These are phyloP conservation scores for Drosophila melanocephala DNA, from an alignment of 2,888 invertebrate genomes.

Conservation along the genomic window DNA sequence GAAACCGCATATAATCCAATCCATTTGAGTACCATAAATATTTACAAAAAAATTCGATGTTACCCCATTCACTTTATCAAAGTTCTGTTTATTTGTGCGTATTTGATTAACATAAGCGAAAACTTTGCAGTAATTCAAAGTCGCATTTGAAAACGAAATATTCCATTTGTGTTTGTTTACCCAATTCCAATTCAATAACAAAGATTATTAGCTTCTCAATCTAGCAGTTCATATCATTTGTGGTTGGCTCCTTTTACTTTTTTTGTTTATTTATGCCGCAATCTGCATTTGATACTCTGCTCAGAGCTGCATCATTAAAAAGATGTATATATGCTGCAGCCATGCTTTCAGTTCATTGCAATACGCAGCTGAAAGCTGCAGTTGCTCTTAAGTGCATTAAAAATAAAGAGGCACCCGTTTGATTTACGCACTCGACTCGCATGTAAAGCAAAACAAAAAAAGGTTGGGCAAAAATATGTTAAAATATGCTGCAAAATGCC, in stretches of 20 bases:
- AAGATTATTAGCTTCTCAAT: slow-evolving; percentile 5
- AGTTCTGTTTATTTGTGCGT: slow-evolving; percentile 28
- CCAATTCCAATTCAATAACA: slow-evolving; percentile 36
- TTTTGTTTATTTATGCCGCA: slow-evolving; percentile 26
- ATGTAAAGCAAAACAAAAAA: slow-evolving; percentile 4
- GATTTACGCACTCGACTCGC: slow-evolving; percentile 33
- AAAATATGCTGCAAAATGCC: slow-evolving; percentile 8
- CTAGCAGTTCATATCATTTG: slow-evolving; percentile 16
- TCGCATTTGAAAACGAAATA: slow-evolving; percentile 15
- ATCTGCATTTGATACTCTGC: neutral
- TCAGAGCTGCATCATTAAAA: neutral
- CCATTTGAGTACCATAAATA: slow-evolving; percentile 10
- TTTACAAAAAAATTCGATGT: slow-evolving; percentile 11
- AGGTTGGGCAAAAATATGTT: neutral
- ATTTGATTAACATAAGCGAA: slow-evolving; percentile 35
- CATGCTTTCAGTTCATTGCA: slow-evolving; percentile 23
- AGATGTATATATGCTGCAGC: neutral
- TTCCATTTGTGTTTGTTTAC: slow-evolving; percentile 37
- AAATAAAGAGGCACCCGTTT: slow-evolving; percentile 39
- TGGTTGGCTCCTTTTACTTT: slow-evolving; percentile 23
- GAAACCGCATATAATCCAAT: neutral
- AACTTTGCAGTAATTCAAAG: slow-evolving; percentile 15
- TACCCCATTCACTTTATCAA: slow-evolving; percentile 22
- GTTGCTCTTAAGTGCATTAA: slow-evolving; percentile 47
- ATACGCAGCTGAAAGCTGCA: slow-evolving; percentile 37